Evolutionary conservation across 2,888 invertebrate genomes (phyloP), one percentile per base, ranked within the genome.

Genomic region (Stenichneumon culpator): DNA sequence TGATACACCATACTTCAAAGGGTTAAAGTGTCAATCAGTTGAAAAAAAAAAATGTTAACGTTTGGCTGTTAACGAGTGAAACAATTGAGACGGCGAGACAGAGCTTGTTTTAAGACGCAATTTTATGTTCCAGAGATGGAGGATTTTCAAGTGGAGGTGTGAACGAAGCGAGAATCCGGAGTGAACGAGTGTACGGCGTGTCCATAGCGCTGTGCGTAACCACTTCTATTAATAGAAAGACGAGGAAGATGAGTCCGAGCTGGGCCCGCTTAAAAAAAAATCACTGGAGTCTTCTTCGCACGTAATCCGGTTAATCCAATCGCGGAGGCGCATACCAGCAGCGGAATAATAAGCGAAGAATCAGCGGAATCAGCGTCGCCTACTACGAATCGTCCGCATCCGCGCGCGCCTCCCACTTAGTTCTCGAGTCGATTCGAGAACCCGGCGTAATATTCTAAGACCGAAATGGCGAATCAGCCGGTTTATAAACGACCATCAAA

Each of bases 401-500:
- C 82, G 83, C 54, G 70, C 54, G 70, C 63, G 82, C 86, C 83
- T 86, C 86, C 86, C 83, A 86, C 86, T 83, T 70, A 32, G 63
- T 28, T 16, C 16, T 4, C 60, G 47, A 60, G 36, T 47, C 36
- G 50, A 11, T 19, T 67, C 67, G 50, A 79, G 47, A 36, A 60
- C 60, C 50, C 67, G 72, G n/a, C 47, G 57, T 28, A 72, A 82
- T 74, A 69, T 44, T 80, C 60, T 39, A 47, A 52, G 52, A n/a
- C 32, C 68, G 73, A 79, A 77, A 83, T 79, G 83, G 83, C 79
- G 80, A 82, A 82, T 79, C 65, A 75, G 81, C 81, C 84, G 83
- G 83, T 83, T 86, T 86, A 80, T 69, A 83, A 86, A 86, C 86
- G 79, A 83, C 83, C 86, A 78, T 80, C 86, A 68, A 80, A 83